phyloP scores from a whole-genome alignment of 2,888 invertebrate genomes.

The Daptonema setosum region DNA sequence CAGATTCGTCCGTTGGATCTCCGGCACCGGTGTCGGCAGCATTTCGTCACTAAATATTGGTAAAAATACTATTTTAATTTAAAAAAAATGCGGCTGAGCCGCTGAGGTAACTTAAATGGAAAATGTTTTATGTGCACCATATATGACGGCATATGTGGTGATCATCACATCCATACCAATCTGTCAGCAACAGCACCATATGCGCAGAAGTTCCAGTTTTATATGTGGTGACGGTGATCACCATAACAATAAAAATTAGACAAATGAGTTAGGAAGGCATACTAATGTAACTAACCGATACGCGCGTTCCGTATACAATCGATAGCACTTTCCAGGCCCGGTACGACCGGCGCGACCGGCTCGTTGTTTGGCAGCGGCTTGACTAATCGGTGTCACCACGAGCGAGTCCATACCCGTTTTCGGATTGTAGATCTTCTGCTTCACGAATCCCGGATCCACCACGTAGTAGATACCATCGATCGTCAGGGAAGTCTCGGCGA shows the following conservation, averaged over 20 bases:
- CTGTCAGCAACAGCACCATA: too few relatives aligned
- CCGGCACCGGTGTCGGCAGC: slow-evolving; percentile 89
- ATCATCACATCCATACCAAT: too few relatives aligned
- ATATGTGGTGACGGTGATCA: too few relatives aligned
- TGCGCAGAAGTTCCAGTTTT: too few relatives aligned
- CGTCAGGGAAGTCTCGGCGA: slow-evolving; percentile 92
- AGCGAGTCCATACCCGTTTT: slow-evolving; percentile 76
- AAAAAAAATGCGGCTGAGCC: too few relatives aligned
- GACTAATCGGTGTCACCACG: slow-evolving; percentile 89
- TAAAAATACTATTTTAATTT: not conserved
- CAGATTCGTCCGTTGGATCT: slow-evolving; percentile 91
- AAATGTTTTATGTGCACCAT: too few relatives aligned
- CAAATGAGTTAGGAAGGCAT: too few relatives aligned
- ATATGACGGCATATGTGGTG: too few relatives aligned
- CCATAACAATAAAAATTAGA: too few relatives aligned
- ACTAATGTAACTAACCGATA: slow-evolving; percentile 50
- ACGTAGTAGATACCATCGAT: slow-evolving; percentile 98
- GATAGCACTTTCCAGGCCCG: slow-evolving; percentile 87
- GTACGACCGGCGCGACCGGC: slow-evolving; percentile 89
- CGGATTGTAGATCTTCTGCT: slow-evolving; percentile 51
- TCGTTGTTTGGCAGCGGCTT: slow-evolving; percentile 87
- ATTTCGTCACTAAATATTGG: slow-evolving; percentile 62
- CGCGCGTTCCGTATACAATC: slow-evolving; percentile 89
- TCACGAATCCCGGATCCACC: slow-evolving; percentile 97
- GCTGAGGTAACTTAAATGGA: too few relatives aligned